Conservation (phyloP, 1,140 invertebrate species). For the Spodoptera frugiperda region DNA sequence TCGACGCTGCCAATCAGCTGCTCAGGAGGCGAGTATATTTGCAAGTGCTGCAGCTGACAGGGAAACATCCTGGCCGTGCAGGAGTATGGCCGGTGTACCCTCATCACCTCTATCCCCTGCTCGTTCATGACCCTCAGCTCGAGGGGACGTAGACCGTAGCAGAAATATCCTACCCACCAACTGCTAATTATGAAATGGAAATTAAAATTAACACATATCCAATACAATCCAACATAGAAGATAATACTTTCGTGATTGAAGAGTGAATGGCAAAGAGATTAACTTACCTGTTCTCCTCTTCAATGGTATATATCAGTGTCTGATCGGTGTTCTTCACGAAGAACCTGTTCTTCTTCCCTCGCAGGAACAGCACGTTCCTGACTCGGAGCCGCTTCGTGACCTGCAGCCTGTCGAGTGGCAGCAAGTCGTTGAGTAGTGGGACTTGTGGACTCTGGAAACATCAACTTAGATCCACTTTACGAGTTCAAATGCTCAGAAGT, state of each 20-base stretch:
- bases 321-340: slow-evolving; percentile 67
- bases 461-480: too few relatives aligned
- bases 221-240: too few relatives aligned
- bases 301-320: slow-evolving; percentile 68
- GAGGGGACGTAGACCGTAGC: slow-evolving; percentile 72
- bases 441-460: not conserved
- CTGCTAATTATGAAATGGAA: not conserved
- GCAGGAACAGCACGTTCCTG: slow-evolving; percentile 64
- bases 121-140: slow-evolving; percentile 67
- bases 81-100: slow-evolving; percentile 68
- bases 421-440: slow-evolving; percentile 59
- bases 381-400: slow-evolving; percentile 71
- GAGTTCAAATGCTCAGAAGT: too few relatives aligned
- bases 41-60: slow-evolving; percentile 68
- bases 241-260: too few relatives aligned
- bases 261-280: too few relatives aligned
- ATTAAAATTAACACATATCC: not conserved
- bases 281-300: slow-evolving; percentile 73
- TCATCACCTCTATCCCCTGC: slow-evolving; percentile 67
- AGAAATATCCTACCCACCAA: slow-evolving; percentile 79
- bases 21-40: slow-evolving; percentile 82
- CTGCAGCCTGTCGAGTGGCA: slow-evolving; percentile 63
- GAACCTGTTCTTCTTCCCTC: slow-evolving; percentile 73
- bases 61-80: slow-evolving; percentile 72
- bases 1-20: slow-evolving; percentile 89